Evolutionary conservation across 2,797 vertebrate genomes (phyloP).

Genomic region (Aldrovandia affinis): DNA sequence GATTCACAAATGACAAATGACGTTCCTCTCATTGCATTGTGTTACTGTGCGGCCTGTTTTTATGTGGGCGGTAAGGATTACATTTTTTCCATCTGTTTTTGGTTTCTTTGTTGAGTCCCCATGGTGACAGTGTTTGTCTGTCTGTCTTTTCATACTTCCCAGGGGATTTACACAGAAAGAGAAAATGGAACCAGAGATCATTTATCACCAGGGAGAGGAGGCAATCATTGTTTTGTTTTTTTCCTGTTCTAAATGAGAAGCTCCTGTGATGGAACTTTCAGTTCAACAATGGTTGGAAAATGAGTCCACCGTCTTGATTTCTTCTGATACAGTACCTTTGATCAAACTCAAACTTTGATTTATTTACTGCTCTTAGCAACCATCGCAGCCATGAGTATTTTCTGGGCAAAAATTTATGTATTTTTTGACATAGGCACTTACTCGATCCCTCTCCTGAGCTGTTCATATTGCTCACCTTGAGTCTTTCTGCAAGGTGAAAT

Average conservation of each 20-base stretch:
- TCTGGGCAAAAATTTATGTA: neutral
- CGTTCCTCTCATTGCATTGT: neutral
- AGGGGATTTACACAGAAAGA: neutral
- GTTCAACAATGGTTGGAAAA: no score
- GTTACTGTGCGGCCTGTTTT: neutral
- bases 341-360: no score
- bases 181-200: neutral
- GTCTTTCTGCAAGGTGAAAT: neutral
- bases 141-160: neutral
- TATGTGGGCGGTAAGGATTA: neutral
- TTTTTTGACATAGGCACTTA: neutral
- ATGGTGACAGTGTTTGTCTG: conserved; percentile 1
- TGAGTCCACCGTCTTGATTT: no score
- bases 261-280: no score
- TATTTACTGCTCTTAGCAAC: no score
- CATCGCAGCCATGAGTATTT: neutral
- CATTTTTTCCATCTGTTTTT: neutral
- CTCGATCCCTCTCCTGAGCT: neutral
- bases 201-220: neutral
- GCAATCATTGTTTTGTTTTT: neutral
- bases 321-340: no score
- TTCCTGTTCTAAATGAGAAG: no score
- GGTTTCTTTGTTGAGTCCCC: neutral
- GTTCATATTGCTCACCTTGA: neutral
- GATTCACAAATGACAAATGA: neutral